A percentile compares a stretch with the other conserved stretches of the same genome.
phyloP scores from a whole-genome alignment of 2,888 invertebrate genomes.

The Xylota segnis region DNA sequence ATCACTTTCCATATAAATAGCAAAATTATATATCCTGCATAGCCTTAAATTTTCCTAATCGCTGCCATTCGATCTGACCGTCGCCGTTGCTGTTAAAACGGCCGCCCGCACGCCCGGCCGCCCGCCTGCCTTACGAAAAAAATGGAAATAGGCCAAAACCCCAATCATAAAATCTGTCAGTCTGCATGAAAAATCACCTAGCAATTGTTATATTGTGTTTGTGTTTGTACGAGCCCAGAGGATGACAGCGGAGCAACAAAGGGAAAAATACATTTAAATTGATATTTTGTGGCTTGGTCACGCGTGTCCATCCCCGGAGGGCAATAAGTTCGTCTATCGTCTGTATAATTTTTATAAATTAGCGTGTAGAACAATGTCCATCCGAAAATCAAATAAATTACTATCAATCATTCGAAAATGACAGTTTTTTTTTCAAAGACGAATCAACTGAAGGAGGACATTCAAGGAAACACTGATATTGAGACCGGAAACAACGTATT shows the following conservation, averaged over 20 bases:
- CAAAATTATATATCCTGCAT: slow-evolving; percentile 56
- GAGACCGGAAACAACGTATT: slow-evolving; percentile 7
- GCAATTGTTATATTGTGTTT: slow-evolving; percentile 37
- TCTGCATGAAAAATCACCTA: slow-evolving; percentile 61
- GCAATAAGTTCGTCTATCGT: slow-evolving; percentile 22
- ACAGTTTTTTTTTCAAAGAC: slow-evolving; percentile 29
- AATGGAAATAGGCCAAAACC: slow-evolving; percentile 29
- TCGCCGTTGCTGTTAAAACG: neutral
- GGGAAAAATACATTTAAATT: slow-evolving; percentile 50
- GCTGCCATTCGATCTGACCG: slow-evolving; percentile 42
- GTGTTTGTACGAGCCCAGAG: neutral
- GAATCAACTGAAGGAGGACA: neutral
- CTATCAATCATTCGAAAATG: slow-evolving; percentile 63
- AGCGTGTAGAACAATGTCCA: slow-evolving; percentile 49
- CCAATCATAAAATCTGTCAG: slow-evolving; percentile 72
- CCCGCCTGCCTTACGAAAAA: neutral
- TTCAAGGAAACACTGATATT: slow-evolving; percentile 6
- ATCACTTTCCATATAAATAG: slow-evolving; percentile 74
- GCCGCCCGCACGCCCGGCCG: too few species aligned
- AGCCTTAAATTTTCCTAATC: slow-evolving; percentile 55
- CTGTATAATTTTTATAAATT: slow-evolving; percentile 55
- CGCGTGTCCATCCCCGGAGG: slow-evolving; percentile 31
- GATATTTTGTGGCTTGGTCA: slow-evolving; percentile 50
- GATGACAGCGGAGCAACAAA: slow-evolving; percentile 3
- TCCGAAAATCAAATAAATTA: slow-evolving; percentile 49